These are phyloP conservation scores for Heterotis niloticus DNA, from an alignment of 2,113 vertebrate genomes.

Conservation along the genomic window DNA sequence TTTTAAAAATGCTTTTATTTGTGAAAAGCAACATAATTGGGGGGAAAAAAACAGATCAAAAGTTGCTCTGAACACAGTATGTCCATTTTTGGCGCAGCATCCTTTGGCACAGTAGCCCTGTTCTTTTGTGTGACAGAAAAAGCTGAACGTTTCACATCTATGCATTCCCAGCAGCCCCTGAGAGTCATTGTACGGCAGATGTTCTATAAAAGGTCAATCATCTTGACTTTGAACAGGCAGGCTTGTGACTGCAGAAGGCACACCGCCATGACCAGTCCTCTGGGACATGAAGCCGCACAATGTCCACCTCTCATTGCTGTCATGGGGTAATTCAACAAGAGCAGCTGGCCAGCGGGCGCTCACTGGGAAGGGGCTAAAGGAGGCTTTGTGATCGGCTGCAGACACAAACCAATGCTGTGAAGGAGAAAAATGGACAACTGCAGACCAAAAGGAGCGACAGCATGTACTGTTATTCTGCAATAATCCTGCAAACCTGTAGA, in stretches of 20 bases:
- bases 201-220: neutral
- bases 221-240: neutral
- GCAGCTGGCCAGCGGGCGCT: neutral
- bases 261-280: neutral
- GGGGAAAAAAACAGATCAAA: no score
- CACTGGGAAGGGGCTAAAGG: neutral
- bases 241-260: neutral
- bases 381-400: neutral
- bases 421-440: neutral
- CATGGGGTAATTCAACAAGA: neutral
- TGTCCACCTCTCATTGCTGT: neutral
- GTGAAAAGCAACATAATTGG: no score
- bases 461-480: neutral
- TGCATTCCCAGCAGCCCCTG: neutral
- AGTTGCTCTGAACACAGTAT: no score
- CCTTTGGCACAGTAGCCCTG: neutral
- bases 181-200: neutral
- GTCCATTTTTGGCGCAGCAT: neutral
- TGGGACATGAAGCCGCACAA: neutral
- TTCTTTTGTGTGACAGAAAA: neutral
- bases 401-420: neutral
- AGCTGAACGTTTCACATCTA: neutral
- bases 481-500: neutral
- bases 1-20: no score
- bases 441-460: neutral